phyloP scores from a whole-genome alignment of 53 echinoderm and acorn worm genomes.

The Antedon mediterranea region DNA sequence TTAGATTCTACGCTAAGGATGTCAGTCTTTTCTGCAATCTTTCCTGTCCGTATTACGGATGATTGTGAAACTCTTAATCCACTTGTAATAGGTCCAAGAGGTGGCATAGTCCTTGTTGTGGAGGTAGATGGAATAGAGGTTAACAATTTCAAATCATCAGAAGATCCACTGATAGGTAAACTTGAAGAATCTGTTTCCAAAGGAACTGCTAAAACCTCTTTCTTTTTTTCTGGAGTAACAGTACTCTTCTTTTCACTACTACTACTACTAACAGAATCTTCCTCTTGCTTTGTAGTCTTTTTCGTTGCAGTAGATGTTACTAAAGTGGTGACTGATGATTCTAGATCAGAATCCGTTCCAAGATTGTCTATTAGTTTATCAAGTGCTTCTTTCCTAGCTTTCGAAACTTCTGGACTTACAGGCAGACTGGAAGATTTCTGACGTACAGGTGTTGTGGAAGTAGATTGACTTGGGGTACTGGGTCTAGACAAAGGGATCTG shows the following conservation, averaged over 20 bases:
- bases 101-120: conserved; percentile 35
- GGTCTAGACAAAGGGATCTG: conserved; percentile 14
- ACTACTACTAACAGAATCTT: background rate
- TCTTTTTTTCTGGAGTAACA: background rate
- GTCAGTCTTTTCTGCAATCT: conserved; percentile 3
- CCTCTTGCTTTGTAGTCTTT: background rate
- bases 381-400: conserved; percentile 28
- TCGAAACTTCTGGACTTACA: conserved; percentile 21
- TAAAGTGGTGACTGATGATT: background rate
- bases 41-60: background rate
- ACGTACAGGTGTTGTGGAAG: conserved; percentile 28
- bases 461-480: background rate
- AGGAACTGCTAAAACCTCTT: background rate
- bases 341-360: background rate
- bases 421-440: conserved; percentile 13
- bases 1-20: conserved; percentile 1
- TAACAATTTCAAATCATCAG: background rate
- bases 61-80: background rate
- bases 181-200: background rate
- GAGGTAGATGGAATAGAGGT: background rate
- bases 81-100: conserved; percentile 40
- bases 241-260: background rate
- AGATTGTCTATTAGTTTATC: background rate
- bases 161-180: background rate
- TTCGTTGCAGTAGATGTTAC: background rate